Percentiles rank a stretch among this genome's conserved stretches.
These are phyloP conservation scores for Cerceris rybyensis DNA, from an alignment of 2,888 invertebrate genomes.

Conservation along the genomic window DNA sequence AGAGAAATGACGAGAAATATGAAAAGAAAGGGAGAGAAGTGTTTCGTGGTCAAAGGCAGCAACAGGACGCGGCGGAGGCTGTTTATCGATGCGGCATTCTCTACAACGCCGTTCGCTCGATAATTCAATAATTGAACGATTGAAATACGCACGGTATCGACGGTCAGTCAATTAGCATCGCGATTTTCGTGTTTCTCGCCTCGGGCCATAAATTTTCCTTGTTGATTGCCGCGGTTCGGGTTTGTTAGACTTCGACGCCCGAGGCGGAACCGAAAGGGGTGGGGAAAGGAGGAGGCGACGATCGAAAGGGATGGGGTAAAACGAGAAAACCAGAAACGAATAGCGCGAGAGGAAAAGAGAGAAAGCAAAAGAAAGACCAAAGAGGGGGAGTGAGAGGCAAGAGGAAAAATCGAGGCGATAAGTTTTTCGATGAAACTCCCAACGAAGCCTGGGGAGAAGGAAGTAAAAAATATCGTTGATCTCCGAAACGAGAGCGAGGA, in stretches of 20 bases:
- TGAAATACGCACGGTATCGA: slow-evolving; percentile 10
- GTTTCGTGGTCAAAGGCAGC: no score
- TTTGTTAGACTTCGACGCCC: slow-evolving; percentile 47
- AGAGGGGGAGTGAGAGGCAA: no score
- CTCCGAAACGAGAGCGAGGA: slow-evolving; percentile 32
- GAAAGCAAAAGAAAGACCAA: neutral
- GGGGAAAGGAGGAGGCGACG: slow-evolving; percentile 6
- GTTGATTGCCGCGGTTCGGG: slow-evolving; percentile 58
- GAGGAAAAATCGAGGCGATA: slow-evolving; percentile 44
- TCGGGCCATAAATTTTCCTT: slow-evolving; percentile 43
- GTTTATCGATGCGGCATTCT: neutral
- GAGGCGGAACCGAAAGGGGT: neutral
- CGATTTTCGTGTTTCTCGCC: slow-evolving; percentile 31
- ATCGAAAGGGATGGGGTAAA: slow-evolving; percentile 13
- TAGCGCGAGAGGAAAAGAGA: slow-evolving; percentile 1
- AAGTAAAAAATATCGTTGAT: slow-evolving; percentile 58
- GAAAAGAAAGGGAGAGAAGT: no score
- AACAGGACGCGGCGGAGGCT: no score
- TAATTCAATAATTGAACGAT: slow-evolving; percentile 32
- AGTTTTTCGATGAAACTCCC: slow-evolving; percentile 54
- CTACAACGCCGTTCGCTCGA: slow-evolving; percentile 3
- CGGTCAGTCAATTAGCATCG: slow-evolving; percentile 44
- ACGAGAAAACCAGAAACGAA: slow-evolving; percentile 8
- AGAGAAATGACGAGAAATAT: no score
- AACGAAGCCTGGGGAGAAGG: slow-evolving; percentile 30